Evolutionary conservation across 2,888 invertebrate genomes (phyloP).

Genomic region (Phymatocera aterrima): DNA sequence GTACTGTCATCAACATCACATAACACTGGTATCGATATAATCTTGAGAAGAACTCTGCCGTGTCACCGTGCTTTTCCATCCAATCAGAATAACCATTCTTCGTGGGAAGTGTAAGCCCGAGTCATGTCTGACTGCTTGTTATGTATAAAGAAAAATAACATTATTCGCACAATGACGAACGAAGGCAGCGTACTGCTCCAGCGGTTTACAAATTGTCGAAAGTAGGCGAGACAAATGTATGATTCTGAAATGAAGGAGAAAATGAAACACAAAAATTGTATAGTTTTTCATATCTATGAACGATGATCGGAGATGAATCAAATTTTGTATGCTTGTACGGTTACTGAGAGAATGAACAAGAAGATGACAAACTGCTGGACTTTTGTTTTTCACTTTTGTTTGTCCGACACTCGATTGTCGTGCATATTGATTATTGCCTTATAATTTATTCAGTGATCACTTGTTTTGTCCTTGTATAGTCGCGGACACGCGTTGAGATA

Average conservation of each 20-base stretch:
- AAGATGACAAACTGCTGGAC: neutral
- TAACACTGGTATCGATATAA: slow-evolving; percentile 35
- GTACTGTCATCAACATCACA: slow-evolving; percentile 35
- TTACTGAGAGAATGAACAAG: neutral
- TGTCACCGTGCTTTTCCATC: neutral
- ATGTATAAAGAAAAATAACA: neutral
- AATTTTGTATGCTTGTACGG: neutral
- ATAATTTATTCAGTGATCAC: neutral
- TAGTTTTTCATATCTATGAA: neutral
- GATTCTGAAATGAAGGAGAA: neutral
- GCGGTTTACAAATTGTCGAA: neutral
- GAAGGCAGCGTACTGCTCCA: slow-evolving; percentile 16
- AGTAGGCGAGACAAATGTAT: neutral
- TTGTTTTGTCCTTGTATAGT: neutral
- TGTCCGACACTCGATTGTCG: neutral
- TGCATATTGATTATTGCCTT: slow-evolving; percentile 17
- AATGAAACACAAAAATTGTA: neutral
- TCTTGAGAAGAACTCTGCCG: neutral
- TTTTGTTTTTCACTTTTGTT: neutral
- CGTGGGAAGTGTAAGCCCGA: neutral
- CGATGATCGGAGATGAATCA: neutral
- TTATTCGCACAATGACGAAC: neutral
- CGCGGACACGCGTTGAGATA: neutral
- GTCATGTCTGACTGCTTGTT: slow-evolving; percentile 37
- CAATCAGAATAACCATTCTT: neutral